Percentiles rank a stretch among this genome's conserved stretches.
These are phyloP conservation scores for Callipepla californica DNA, from an alignment of 2,113 vertebrate genomes.

Conservation along the genomic window DNA sequence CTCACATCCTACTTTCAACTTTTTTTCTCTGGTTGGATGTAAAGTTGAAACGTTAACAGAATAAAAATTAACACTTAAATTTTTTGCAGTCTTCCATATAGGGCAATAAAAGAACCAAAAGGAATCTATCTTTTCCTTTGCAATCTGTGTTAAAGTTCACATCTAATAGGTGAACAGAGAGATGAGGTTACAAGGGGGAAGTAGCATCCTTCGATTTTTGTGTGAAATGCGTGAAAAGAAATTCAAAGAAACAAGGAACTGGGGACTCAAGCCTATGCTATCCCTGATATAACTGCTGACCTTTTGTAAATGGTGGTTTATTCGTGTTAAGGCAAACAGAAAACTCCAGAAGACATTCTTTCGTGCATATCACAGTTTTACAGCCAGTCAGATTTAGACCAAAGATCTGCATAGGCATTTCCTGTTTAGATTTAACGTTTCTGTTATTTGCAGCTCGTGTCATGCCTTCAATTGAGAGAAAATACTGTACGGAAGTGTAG, in stretches of 20 bases:
- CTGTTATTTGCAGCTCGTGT: not conserved
- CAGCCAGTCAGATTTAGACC: not conserved
- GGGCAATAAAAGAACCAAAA: not conserved
- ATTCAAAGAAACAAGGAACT: not conserved
- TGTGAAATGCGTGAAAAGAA: not conserved
- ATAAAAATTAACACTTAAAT: not conserved
- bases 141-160: not conserved
- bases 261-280: not conserved
- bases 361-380: not conserved
- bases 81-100: not conserved
- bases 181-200: not conserved
- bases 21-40: not conserved
- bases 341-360: not conserved
- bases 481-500: not conserved
- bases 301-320: not conserved
- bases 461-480: not conserved
- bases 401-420: slow-evolving; percentile 39
- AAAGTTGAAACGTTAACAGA: not conserved
- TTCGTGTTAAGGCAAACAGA: not conserved
- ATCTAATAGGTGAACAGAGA: not conserved
- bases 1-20: not conserved
- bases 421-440: slow-evolving; percentile 31
- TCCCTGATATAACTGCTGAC: not conserved
- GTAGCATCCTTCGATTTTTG: not conserved
- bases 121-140: not conserved